Evolutionary conservation across 2,797 vertebrate species (phyloP).

Genomic region (Chaetodon trifasciatus): DNA sequence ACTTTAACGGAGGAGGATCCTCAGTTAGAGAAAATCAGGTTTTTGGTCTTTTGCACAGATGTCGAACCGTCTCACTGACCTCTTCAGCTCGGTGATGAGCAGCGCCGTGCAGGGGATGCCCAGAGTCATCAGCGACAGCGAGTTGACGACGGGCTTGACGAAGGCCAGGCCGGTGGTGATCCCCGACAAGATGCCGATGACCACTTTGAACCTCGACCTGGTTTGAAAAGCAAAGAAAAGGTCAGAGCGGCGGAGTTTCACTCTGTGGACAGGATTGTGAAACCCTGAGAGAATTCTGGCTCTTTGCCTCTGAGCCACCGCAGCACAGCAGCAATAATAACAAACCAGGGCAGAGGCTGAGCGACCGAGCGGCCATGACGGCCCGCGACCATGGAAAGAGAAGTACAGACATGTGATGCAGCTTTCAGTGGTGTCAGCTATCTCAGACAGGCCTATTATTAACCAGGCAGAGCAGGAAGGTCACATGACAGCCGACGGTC

Average conservation of each 20-base stretch:
- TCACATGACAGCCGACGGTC: constrained; percentile 44
- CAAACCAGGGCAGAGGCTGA: constrained; percentile 24
- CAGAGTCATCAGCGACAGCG: constrained; percentile 94
- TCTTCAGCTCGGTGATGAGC: constrained; percentile 94
- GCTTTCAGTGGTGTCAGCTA: constrained; percentile 78
- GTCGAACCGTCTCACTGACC: constrained; percentile 83
- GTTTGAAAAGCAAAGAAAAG: constrained; percentile 29
- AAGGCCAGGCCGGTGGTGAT: constrained; percentile 95
- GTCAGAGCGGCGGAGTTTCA: neutral
- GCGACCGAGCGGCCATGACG: constrained; percentile 32
- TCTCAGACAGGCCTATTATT: constrained; percentile 78
- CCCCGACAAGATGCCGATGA: constrained; percentile 93
- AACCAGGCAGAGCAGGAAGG: constrained; percentile 61
- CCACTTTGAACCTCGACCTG: constrained; percentile 96
- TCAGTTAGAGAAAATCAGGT: neutral
- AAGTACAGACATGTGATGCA: constrained; percentile 78
- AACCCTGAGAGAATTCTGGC: constrained; percentile 15
- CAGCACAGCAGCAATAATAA: neutral
- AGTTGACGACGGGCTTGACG: constrained; percentile 96
- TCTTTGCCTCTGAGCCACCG: neutral
- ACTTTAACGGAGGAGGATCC: neutral
- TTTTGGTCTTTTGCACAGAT: neutral
- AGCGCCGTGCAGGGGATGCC: constrained; percentile 95
- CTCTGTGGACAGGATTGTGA: neutral
- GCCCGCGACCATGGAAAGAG: constrained; percentile 69